Conservation (phyloP, 2,113 vertebrate species). For the Scomber colias region DNA sequence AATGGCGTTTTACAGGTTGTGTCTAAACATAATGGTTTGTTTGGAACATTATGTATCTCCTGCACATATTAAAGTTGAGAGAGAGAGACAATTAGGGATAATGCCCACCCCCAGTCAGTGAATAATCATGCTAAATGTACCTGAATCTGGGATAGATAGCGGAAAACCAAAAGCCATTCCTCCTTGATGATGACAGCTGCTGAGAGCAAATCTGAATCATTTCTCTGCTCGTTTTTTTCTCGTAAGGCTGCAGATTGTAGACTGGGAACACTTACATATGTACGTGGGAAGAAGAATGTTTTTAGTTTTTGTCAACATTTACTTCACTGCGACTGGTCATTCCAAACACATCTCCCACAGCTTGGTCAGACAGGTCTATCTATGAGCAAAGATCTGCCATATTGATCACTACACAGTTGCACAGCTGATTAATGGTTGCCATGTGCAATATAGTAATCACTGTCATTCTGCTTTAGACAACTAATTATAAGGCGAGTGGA, state of each 20-base stretch:
- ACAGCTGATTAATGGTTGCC: slow-evolving; percentile 61
- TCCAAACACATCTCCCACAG: slow-evolving; percentile 11
- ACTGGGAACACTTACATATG: no score
- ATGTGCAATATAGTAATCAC: slow-evolving; percentile 55
- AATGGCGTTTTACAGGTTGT: slow-evolving; percentile 38
- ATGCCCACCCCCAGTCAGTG: slow-evolving; percentile 19
- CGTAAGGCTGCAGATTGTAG: background rate
- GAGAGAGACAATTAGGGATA: background rate
- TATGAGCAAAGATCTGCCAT: slow-evolving; percentile 21
- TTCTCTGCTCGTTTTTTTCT: background rate
- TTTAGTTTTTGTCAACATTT: background rate
- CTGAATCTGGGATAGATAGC: background rate
- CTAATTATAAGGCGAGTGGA: slow-evolving; percentile 58
- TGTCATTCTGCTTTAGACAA: slow-evolving; percentile 54
- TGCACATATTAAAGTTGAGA: slow-evolving; percentile 27
- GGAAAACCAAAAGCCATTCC: background rate
- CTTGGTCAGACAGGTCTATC: slow-evolving; percentile 1
- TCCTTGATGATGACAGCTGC: background rate
- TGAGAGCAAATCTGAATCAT: slow-evolving; percentile 3
- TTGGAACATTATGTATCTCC: slow-evolving; percentile 39
- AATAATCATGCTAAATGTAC: slow-evolving; percentile 23
- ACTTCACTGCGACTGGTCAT: background rate
- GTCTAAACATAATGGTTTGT: slow-evolving; percentile 56
- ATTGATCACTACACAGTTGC: slow-evolving; percentile 38
- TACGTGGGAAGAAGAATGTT: no score